These are phyloP conservation scores for Euleptes europaea DNA, from an alignment of 2,113 vertebrate genomes.

Conservation along the genomic window DNA sequence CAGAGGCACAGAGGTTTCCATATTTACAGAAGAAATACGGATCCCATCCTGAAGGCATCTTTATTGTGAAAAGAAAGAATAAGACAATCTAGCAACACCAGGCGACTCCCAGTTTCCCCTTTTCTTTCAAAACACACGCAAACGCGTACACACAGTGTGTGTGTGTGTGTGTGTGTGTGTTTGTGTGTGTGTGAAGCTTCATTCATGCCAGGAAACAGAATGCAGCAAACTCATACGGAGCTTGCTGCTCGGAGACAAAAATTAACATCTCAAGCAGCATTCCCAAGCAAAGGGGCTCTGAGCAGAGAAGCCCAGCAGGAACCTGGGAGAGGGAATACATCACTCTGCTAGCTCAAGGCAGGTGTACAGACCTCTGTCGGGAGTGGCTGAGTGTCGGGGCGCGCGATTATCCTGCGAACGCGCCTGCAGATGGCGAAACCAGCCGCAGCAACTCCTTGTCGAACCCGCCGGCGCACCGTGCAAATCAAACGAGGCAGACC, in stretches of 20 bases:
- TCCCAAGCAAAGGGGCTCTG: rapidly evolving
- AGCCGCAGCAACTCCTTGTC: background rate
- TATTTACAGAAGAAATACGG: background rate
- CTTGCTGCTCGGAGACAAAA: background rate
- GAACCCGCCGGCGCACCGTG: background rate
- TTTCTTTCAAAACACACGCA: rapidly evolving
- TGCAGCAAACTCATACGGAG: rapidly evolving
- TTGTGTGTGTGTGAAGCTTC: background rate
- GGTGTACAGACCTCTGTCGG: rapidly evolving
- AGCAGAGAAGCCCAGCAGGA: rapidly evolving
- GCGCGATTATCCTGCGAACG: rapidly evolving
- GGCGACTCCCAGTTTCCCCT: background rate
- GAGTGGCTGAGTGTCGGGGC: background rate
- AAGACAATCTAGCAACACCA: background rate
- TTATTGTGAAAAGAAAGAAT: background rate
- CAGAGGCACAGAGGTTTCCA: background rate
- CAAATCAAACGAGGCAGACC: background rate
- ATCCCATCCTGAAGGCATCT: background rate
- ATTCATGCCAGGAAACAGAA: background rate
- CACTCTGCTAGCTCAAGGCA: background rate
- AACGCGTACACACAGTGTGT: background rate
- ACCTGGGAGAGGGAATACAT: background rate
- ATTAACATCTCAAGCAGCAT: background rate
- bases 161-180: too few relatives aligned
- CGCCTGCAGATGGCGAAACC: rapidly evolving